Conservation (phyloP, 1,140 invertebrate species). For the Aphidius ervi region DNA sequence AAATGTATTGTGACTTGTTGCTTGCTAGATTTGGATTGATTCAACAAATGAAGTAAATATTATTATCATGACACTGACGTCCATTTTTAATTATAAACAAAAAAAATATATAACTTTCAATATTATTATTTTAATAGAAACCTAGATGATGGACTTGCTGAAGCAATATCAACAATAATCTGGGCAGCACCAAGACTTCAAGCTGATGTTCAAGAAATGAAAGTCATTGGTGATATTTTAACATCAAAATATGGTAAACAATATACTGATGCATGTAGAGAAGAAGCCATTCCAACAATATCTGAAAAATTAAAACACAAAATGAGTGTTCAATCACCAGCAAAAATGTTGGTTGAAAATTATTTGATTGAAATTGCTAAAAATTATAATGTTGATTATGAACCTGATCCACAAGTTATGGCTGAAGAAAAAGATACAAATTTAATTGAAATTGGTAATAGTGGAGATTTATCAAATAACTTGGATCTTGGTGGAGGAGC, state of each 20-base stretch:
- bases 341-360: constrained; percentile 92
- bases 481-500: constrained; percentile 54
- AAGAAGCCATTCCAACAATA: constrained; percentile 74
- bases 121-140: constrained; percentile 57
- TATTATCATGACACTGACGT: too few relatives aligned
- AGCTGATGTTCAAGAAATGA: constrained; percentile 82
- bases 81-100: not conserved
- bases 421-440: constrained; percentile 76
- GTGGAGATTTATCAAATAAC: constrained; percentile 52
- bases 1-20: constrained; percentile 99
- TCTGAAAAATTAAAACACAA: constrained; percentile 96
- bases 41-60: constrained; percentile 88
- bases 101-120: constrained; percentile 6
- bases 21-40: constrained; percentile 95
- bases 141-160: constrained; percentile 90
- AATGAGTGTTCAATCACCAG: constrained; percentile 91
- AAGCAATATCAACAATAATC: constrained; percentile 92
- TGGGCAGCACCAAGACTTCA: constrained; percentile 92
- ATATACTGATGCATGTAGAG: constrained; percentile 81
- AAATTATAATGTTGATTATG: constrained; percentile 87
- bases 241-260: constrained; percentile 91
- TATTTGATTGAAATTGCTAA: constrained; percentile 96
- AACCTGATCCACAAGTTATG: constrained; percentile 90
- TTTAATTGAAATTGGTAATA: constrained; percentile 73
- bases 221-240: constrained; percentile 87